A percentile compares a stretch with the other conserved stretches of the same genome.
These are phyloP conservation scores for Naja naja DNA, from an alignment of 2,113 vertebrate genomes.

Conservation along the genomic window DNA sequence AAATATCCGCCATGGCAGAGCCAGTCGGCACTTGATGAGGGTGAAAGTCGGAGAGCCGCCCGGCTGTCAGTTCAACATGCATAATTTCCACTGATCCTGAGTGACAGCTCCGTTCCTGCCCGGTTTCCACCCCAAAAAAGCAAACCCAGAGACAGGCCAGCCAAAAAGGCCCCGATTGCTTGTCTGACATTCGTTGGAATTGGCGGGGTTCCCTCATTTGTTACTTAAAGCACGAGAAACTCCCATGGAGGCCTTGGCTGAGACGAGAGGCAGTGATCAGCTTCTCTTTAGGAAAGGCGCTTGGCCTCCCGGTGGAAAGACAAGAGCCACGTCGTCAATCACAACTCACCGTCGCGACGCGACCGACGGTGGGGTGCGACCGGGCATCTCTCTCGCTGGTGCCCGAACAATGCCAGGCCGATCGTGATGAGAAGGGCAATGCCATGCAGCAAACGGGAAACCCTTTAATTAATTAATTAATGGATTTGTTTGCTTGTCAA, in stretches of 20 bases:
- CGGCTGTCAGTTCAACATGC: conserved; percentile 16
- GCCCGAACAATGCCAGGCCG: background rate
- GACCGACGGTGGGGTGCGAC: background rate
- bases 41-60: background rate
- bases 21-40: background rate
- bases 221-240: background rate
- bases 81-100: conserved; percentile 37
- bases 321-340: no score
- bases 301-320: background rate
- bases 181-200: background rate
- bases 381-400: no score
- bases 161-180: background rate
- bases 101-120: conserved; percentile 17
- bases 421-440: background rate
- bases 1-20: conserved; percentile 10
- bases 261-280: background rate
- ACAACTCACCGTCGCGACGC: background rate
- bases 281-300: background rate
- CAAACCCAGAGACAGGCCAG: conserved; percentile 20
- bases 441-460: no score
- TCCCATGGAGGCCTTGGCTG: background rate
- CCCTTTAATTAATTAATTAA: no score
- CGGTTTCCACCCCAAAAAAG: background rate
- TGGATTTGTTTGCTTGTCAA: no score
- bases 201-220: conserved; percentile 4